These are phyloP conservation scores for Mesocricetus auratus DNA, from an alignment of 2,113 vertebrate species.

Conservation along the genomic window DNA sequence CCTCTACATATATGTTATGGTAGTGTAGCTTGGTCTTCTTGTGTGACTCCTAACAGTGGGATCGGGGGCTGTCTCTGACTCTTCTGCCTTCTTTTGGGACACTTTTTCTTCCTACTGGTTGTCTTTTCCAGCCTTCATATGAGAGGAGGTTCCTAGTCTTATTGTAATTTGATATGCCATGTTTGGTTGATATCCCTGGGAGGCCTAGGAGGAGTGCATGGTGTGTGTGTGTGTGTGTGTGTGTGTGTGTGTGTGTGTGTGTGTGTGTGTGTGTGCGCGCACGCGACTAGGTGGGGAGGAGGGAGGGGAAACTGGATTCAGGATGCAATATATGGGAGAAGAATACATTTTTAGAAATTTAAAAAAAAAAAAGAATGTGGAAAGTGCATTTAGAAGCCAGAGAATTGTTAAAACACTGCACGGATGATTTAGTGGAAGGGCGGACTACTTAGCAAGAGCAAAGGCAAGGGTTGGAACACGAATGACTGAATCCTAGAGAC, in stretches of 20 bases:
- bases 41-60: not conserved
- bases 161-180: not conserved
- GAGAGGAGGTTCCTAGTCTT: not conserved
- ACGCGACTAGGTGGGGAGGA: not conserved
- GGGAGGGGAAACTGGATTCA: not conserved
- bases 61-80: not conserved
- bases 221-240: not conserved
- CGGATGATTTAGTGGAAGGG: not conserved
- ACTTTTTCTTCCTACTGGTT: not conserved
- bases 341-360: not conserved
- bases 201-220: not conserved
- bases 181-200: not conserved
- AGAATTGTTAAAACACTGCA: not conserved
- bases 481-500: not conserved
- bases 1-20: not conserved
- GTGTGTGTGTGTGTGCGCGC: no score
- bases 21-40: not conserved
- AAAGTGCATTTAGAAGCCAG: constrained; percentile 9
- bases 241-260: no score
- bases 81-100: not conserved
- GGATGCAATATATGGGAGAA: not conserved
- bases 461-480: not conserved
- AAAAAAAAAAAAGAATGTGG: not conserved
- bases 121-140: not conserved
- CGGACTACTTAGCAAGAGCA: not conserved